Conservation (phyloP, 2,888 invertebrate species). For the Pediacus dermestoides region DNA sequence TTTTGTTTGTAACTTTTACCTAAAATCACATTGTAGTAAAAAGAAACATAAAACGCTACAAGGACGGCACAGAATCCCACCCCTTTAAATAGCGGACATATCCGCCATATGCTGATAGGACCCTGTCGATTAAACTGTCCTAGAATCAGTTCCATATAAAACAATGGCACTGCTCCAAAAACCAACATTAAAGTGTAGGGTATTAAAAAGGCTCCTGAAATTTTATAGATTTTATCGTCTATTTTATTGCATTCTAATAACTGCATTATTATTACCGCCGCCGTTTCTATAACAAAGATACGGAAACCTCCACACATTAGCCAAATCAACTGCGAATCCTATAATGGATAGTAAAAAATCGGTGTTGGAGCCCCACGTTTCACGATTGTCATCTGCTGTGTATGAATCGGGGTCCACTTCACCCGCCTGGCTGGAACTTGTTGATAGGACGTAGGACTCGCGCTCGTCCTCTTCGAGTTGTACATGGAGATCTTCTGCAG, state of each 20-base stretch:
- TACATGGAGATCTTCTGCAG: conserved; percentile 48
- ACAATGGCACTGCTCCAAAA: conserved; percentile 72
- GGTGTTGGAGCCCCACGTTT: conserved; percentile 77
- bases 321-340: conserved; percentile 80
- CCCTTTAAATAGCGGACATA: conserved; percentile 79
- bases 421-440: conserved; percentile 46
- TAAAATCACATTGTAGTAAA: conserved; percentile 83
- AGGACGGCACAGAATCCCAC: conserved; percentile 77
- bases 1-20: conserved; percentile 51
- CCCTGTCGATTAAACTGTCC: conserved; percentile 76
- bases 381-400: conserved; percentile 57
- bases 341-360: conserved; percentile 81
- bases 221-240: background rate
- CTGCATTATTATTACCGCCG: conserved; percentile 56
- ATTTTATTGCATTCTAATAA: conserved; percentile 5
- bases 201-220: conserved; percentile 69
- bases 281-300: conserved; percentile 76
- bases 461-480: conserved; percentile 50
- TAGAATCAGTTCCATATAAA: conserved; percentile 75
- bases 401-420: conserved; percentile 47
- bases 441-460: conserved; percentile 47
- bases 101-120: conserved; percentile 77
- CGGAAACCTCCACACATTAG: conserved; percentile 83
- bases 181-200: conserved; percentile 73
- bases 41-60: conserved; percentile 76